A percentile compares a stretch with the other conserved stretches of the same genome.
These are phyloP conservation scores for Galleria mellonella DNA, from an alignment of 1,140 invertebrate genomes.

Conservation along the genomic window DNA sequence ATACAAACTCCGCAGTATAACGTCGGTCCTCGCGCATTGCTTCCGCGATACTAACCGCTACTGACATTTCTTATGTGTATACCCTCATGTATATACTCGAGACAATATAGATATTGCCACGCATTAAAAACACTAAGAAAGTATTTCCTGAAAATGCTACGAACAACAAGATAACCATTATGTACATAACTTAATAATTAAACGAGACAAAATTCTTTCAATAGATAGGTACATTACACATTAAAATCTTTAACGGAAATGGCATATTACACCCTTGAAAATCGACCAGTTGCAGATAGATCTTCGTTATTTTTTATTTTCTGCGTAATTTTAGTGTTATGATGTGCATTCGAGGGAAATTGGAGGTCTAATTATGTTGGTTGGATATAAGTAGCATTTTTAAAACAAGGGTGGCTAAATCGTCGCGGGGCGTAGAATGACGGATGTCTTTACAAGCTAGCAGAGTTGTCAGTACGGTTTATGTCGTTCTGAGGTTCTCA, in stretches of 20 bases:
- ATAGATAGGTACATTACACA: no score
- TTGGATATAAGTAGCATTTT: slow-evolving; percentile 30
- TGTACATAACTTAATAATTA: no score
- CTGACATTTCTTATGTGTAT: no score
- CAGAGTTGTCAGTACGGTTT: slow-evolving; percentile 42
- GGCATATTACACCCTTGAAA: slow-evolving; percentile 43
- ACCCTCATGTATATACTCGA: no score
- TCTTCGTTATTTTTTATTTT: slow-evolving; percentile 4
- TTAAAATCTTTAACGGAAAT: slow-evolving; percentile 52
- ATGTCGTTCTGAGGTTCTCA: slow-evolving; percentile 23
- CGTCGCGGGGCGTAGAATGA: slow-evolving; percentile 46
- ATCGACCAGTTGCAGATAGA: slow-evolving; percentile 20
- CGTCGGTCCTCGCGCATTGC: no score
- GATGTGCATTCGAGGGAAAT: background rate
- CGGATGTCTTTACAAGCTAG: slow-evolving; percentile 67
- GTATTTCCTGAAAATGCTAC: no score
- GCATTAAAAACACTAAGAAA: no score
- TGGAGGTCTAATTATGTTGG: slow-evolving; percentile 22
- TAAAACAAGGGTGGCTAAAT: slow-evolving; percentile 44
- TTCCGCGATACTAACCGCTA: no score
- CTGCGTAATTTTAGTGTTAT: background rate
- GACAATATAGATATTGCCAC: no score
- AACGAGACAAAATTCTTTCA: slow-evolving; percentile 6
- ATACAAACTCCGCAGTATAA: no score
- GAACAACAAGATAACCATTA: no score